Percentiles rank a stretch among this genome's conserved stretches.
Conservation (phyloP, 2,888 invertebrate species). For the Pyrgus malvae region DNA sequence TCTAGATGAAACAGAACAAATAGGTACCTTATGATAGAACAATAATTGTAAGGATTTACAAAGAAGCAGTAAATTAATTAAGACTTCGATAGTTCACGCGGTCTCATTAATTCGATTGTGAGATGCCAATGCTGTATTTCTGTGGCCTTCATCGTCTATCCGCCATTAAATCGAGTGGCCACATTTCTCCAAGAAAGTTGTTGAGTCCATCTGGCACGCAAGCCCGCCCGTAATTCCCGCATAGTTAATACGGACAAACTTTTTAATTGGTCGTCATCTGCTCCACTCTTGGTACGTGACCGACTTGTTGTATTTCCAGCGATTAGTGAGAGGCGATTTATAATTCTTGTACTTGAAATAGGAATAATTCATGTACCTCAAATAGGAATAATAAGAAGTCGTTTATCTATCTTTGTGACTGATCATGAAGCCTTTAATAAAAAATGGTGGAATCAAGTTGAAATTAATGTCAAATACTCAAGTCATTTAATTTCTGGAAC, state of each 20-base stretch:
- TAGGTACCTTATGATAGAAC: too few species aligned
- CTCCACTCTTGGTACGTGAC: conserved; percentile 53
- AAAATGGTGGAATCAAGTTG: too few species aligned
- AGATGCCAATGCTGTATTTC: conserved; percentile 5
- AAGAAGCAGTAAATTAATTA: too few species aligned
- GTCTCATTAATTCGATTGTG: conserved; percentile 10
- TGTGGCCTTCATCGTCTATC: conserved; percentile 14
- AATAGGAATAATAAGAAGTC: too few species aligned
- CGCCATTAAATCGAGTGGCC: conserved; percentile 24
- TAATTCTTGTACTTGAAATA: not conserved
- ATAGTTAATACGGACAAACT: conserved; percentile 75
- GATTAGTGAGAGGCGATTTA: conserved; percentile 35
- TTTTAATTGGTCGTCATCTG: conserved; percentile 79
- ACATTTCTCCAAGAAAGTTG: conserved; percentile 56
- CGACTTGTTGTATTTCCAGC: conserved; percentile 35
- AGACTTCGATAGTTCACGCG: not conserved
- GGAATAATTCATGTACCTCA: too few species aligned
- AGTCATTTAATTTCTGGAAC: too few species aligned
- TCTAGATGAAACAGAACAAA: too few species aligned
- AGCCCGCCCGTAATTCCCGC: conserved; percentile 62
- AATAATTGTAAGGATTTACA: too few species aligned
- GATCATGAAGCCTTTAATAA: too few species aligned
- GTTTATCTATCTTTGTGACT: too few species aligned
- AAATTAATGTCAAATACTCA: too few species aligned
- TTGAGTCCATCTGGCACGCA: conserved; percentile 71